Percentiles rank a stretch among this genome's conserved stretches.
Evolutionary conservation across 1,140 invertebrate genomes (phyloP).

Genomic region (Armadillidium nasatum): DNA sequence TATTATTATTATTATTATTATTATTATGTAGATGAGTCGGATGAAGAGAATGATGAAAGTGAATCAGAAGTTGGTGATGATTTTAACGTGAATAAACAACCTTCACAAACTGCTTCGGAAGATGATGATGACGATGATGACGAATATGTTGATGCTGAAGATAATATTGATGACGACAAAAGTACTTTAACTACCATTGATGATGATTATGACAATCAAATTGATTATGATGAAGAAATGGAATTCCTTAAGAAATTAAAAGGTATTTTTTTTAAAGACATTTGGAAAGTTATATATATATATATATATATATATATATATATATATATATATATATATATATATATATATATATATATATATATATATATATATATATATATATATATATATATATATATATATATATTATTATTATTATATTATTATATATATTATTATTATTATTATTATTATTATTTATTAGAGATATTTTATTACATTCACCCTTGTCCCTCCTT

Average conservation of each 20-base stretch:
- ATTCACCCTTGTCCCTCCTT: too few species aligned
- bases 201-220: not conserved
- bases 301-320: too few species aligned
- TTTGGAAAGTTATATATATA: too few species aligned
- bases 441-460: too few species aligned
- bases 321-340: too few species aligned
- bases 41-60: not conserved
- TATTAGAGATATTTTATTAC: too few species aligned
- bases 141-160: not conserved
- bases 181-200: not conserved
- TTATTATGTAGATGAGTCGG: too few species aligned
- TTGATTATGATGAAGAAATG: conserved; percentile 1
- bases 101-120: not conserved
- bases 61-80: not conserved
- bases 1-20: not conserved
- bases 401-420: too few species aligned
- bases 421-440: too few species aligned
- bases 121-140: too few species aligned
- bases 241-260: conserved; percentile 28
- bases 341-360: not conserved
- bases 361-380: not conserved
- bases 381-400: conserved; percentile 18
- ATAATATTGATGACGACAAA: not conserved
- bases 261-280: too few species aligned
- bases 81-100: not conserved